Evolutionary conservation across 2,797 vertebrate species (phyloP), one percentile per base, ranked within the genome.

Genomic region (Paguma larvata): DNA sequence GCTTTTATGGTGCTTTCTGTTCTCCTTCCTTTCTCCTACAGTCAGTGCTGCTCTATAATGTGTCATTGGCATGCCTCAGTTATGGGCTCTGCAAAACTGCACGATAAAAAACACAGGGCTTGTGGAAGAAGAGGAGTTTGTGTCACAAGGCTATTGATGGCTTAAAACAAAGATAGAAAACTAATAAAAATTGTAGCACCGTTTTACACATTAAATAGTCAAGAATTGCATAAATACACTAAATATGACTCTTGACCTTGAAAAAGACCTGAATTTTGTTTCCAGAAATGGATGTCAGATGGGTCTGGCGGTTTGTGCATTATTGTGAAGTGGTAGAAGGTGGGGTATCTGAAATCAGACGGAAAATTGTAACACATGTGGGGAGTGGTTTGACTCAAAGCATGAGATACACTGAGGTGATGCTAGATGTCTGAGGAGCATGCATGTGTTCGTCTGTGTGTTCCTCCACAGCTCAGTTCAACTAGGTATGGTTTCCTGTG

Each of bases 361-460:
- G 67, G 53, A 27, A 82, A 85, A 7, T 21, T 82, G 3, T 70
- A 38, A 72, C 16, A 78, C 18, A 59, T 11, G 70, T 32, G 6
- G n/a, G 4, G 13, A 5, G 2, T 34, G 32, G 13, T 13, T 41
- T 14, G 44, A 67, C n/a, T 77, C 34, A 48, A 68, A 27, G 10
- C 23, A 15, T 30, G 23, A 32, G 2, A 0, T 16, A 2, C 41
- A 32, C 10, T 34, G 53, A 86, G 4, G 6, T 16, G 1, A 0
- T 53, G 3, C 41, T 73, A 48, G 15, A 65, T 65, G 6, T 27
- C 19, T n/a, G 32, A 51, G 13, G 30, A 79, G 21, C 14, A 6
- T 21, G 16, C n/a, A 0, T 2, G 10, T 48, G 62, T 62, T 5
- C 3, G 5, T 73, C 34, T 86, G 10, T 32, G 10, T 70, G 9